Base-by-base conservation (phyloP, 1,140 invertebrate genomes). In the Neocloeon triangulifer region DNA sequence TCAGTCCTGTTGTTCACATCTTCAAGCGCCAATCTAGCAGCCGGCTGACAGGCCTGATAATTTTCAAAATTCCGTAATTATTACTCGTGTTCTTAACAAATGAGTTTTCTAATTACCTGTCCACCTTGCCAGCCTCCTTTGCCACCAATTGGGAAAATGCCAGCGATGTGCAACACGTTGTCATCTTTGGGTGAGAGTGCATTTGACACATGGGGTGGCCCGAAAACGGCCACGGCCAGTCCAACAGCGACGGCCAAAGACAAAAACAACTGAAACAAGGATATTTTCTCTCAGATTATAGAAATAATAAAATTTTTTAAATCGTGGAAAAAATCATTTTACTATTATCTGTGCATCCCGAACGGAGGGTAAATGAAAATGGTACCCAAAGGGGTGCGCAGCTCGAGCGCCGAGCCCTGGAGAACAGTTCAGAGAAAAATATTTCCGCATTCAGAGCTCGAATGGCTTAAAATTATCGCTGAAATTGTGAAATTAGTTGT, bases 91-190 rank as follows among this genome's bases (percentile, higher is more conserved):
- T n/a, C n/a, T n/a, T 34, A 5, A 2, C 9, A 31, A 31, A n/a
- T 19, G 17, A 6, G 16, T 25, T 26, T 17, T 36, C 21, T 20
- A 2, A 32, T 19, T n/a, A 64, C 64, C 64, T 85, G 81, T 9
- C 85, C 82, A 33, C 88, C 82, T 51, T 89, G 74, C 88, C 92
- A 94, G 33, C 89, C 88, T 32, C 88, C 89, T 48, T 86, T 75
- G 8, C 85, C 85, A 32, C 64, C 73, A 52, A 95, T 96, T 3
- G 92, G 92, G 58, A 97, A 97, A 41, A 97, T 92, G 14, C 85
- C 92, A 28, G 88, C 94, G 51, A 98, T 94, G 53, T 96, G 85
- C 36, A 97, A 59, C 37, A 79, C 69, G 56, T 77, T 73, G 41
- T 63, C 58, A 41, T 68, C 62, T 15, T 39, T 26, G 2, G 19